Percentiles rank a stretch among this genome's conserved stretches.
phyloP scores from a whole-genome alignment of 2,888 invertebrate genomes.

The Acanthosepion pharaonis region DNA sequence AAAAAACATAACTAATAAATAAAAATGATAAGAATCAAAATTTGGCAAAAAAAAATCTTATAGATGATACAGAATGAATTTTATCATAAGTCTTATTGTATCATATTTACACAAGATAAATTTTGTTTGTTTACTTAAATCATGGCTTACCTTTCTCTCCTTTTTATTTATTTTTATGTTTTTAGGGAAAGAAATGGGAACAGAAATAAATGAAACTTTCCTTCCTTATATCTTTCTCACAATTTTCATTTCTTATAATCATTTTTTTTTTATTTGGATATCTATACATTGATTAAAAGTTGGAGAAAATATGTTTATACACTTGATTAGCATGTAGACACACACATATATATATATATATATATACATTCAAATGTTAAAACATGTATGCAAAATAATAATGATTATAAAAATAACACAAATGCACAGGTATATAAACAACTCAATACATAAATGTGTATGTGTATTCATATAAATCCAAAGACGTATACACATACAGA shows the following conservation, averaged over 20 bases:
- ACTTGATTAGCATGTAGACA: background rate
- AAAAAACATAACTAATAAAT: background rate
- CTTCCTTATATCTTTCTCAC: background rate
- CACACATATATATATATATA: background rate
- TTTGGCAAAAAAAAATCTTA: background rate
- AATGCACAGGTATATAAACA: background rate
- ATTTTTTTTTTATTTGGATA: background rate
- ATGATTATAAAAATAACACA: background rate
- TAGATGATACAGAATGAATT: background rate
- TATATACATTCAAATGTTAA: background rate
- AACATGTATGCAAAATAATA: background rate
- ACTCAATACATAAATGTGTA: background rate
- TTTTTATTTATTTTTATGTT: background rate
- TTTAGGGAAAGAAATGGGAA: background rate
- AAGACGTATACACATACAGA: background rate
- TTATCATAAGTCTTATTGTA: constrained; percentile 7
- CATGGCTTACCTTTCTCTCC: too few relatives aligned
- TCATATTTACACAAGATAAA: background rate
- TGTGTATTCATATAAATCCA: background rate
- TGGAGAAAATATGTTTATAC: background rate
- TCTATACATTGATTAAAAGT: background rate
- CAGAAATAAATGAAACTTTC: background rate
- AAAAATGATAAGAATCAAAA: background rate
- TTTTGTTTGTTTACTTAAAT: background rate
- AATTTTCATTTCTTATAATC: background rate